Conservation (phyloP, 1,140 invertebrate species). For the Muscidifurax raptorellus region DNA sequence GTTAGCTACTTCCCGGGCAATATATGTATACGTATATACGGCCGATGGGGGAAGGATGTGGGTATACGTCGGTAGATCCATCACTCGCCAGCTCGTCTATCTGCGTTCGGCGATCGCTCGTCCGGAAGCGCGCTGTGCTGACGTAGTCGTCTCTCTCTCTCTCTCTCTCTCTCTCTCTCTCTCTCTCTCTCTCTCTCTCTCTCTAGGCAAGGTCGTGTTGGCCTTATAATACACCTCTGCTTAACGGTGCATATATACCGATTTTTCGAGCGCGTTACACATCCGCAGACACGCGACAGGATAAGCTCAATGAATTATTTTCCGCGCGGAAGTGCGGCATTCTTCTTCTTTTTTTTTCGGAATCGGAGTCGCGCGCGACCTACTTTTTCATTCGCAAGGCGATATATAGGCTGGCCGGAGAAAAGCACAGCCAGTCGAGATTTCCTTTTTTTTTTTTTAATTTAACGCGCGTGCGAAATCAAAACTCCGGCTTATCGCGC, state of each 20-base stretch:
- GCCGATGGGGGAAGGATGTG: background rate
- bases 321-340: background rate
- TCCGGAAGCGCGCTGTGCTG: background rate
- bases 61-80: background rate
- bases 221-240: background rate
- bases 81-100: background rate
- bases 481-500: constrained; percentile 38
- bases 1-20: background rate
- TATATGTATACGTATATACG: background rate
- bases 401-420: background rate
- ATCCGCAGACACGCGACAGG: background rate
- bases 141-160: background rate
- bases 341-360: no score
- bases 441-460: constrained; percentile 41
- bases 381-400: no score
- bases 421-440: background rate
- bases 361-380: no score
- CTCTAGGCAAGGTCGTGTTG: background rate
- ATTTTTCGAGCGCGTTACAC: background rate
- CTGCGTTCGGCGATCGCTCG: constrained; percentile 15
- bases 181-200: no score
- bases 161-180: no score
- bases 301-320: no score
- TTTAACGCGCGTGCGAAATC: constrained; percentile 40
- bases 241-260: background rate